A percentile compares a stretch with the other conserved stretches of the same genome.
phyloP scores from a whole-genome alignment of 1,140 invertebrate species.

The Helicoverpa armigera region DNA sequence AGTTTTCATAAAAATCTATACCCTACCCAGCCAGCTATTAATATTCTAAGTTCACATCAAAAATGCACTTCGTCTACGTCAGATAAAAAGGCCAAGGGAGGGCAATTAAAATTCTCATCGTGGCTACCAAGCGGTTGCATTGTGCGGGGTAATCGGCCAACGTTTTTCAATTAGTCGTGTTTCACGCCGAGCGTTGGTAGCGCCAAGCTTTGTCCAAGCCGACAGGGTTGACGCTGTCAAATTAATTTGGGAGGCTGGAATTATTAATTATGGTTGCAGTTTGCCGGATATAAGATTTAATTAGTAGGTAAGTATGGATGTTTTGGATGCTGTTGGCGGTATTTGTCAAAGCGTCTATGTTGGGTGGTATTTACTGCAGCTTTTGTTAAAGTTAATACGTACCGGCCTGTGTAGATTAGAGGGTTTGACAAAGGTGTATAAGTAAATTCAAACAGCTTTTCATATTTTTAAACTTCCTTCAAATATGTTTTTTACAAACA shows the following conservation, averaged over 20 bases:
- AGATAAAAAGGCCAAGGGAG: slow-evolving; percentile 45
- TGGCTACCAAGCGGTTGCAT: slow-evolving; percentile 32
- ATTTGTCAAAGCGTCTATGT: neutral
- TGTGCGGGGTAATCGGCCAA: slow-evolving; percentile 37
- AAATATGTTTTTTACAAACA: too few species aligned
- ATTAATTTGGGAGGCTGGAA: slow-evolving; percentile 35
- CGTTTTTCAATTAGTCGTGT: slow-evolving; percentile 58
- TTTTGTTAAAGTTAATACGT: neutral
- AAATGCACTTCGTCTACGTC: slow-evolving; percentile 6
- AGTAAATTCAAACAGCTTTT: too few species aligned
- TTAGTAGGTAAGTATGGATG: slow-evolving; percentile 15
- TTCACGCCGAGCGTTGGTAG: slow-evolving; percentile 43
- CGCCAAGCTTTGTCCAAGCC: slow-evolving; percentile 39
- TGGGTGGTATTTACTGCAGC: neutral
- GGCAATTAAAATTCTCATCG: slow-evolving; percentile 57
- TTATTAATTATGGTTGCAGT: slow-evolving; percentile 33
- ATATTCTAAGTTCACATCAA: slow-evolving; percentile 15
- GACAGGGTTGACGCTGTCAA: slow-evolving; percentile 39
- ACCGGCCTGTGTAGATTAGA: too few species aligned
- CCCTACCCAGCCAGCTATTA: neutral
- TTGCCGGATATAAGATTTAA: slow-evolving; percentile 7
- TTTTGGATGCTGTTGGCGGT: slow-evolving; percentile 8
- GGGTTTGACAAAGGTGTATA: too few species aligned
- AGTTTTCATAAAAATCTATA: neutral
- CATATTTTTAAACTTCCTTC: too few species aligned